Base-by-base conservation (phyloP, 1,140 invertebrate genomes). In the Macrobrachium nipponense region DNA sequence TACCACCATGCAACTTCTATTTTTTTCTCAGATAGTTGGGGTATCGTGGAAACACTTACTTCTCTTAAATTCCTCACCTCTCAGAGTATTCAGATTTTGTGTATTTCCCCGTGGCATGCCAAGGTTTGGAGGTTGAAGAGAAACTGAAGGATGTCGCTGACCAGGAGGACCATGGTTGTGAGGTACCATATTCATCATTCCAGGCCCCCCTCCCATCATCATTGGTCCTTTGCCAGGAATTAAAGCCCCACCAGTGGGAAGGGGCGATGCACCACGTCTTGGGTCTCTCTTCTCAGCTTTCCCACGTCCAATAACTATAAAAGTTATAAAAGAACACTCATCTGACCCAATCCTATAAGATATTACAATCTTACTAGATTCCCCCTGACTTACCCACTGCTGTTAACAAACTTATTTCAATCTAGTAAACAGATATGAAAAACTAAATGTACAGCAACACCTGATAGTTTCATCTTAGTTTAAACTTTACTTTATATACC, bases 61-160 rank as follows among this genome's bases (percentile, higher is more conserved):
- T n/a, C 6, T 8, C 20, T 14, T 70, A 70, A 70, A 70, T 59
- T 10, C 18, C 66, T 73, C 73, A 86, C 84, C 84, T 86, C 84
- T 79, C 36, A 70, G 23, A n/a, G 73, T 75, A 44, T 86, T 86
- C 44, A 86, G 66, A 61, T 86, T 86, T 72, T 86, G 84, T 61
- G 80, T 77, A 80, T 73, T 86, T 18, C 76, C 76, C n/a, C 83
- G 77, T n/a, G 84, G 75, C 36, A 86, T 73, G 59, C 64, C 76
- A 36, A 86, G n/a, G 66, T 72, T 72, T 75, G 77, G 84, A 12
- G 84, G 77, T n/a, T 86, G 84, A 17, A 86, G n/a, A 17, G 84
- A 80, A 23, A 78, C 27, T 15, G 76, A 72, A 18, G 84, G 84
- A 72, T 80, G 84, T 20, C 77, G 77, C 68, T 86, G 84, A 17